A percentile compares a stretch with the other conserved stretches of the same genome.
Conservation (phyloP, 2,888 invertebrate species). For the Rhagophthalmus giganteus region DNA sequence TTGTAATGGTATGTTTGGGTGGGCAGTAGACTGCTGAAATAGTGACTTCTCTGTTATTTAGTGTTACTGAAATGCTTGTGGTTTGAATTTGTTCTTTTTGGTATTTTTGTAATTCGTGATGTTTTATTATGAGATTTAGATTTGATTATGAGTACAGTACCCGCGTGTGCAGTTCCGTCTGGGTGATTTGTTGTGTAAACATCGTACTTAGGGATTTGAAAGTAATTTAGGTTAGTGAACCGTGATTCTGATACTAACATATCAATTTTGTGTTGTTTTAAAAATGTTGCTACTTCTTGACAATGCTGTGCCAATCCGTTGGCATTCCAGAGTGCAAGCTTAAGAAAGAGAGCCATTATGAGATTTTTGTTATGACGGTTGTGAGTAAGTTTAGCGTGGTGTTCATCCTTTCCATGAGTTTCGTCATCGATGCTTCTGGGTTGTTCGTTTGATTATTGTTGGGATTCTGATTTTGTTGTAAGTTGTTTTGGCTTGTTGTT, state of each 20-base stretch:
- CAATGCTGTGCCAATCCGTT: slow-evolving; percentile 6
- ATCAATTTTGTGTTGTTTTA: slow-evolving; percentile 4
- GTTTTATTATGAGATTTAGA: neutral
- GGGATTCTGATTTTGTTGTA: neutral
- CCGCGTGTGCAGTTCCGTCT: slow-evolving; percentile 1
- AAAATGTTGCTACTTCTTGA: slow-evolving; percentile 7
- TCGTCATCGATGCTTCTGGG: too few species aligned
- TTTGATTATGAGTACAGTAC: slow-evolving; percentile 1
- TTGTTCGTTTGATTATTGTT: neutral
- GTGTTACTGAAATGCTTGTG: neutral
- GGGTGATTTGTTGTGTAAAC: slow-evolving; percentile 2
- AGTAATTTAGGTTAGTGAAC: neutral
- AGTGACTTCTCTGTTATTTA: slow-evolving; percentile 1
- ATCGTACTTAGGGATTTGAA: neutral
- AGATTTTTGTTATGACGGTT: slow-evolving; percentile 7
- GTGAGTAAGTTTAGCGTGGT: slow-evolving; percentile 1
- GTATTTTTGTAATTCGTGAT: slow-evolving; percentile 1
- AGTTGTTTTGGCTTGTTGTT: neutral
- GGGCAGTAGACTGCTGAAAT: too few species aligned
- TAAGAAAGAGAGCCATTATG: slow-evolving; percentile 5
- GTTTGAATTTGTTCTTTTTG: neutral
- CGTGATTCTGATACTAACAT: slow-evolving; percentile 6
- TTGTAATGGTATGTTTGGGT: too few species aligned
- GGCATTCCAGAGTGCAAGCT: slow-evolving; percentile 7
- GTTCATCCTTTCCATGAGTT: slow-evolving; percentile 5